Conservation (phyloP, 2,113 vertebrate genomes). For the Rattus norvegicus region DNA sequence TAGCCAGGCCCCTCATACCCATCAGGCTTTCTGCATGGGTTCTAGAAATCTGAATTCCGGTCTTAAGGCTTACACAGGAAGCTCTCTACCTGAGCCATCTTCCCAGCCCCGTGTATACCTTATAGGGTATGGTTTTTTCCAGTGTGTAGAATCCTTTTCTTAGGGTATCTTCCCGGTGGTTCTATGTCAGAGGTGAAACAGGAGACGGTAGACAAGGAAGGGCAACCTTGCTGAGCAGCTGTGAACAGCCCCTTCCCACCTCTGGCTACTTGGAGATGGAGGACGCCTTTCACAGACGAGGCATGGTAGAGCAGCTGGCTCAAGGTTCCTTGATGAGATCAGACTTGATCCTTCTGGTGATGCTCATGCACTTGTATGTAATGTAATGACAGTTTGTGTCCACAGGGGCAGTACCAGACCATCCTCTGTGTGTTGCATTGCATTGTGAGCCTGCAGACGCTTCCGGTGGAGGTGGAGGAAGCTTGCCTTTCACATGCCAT, state of each 20-base stretch:
- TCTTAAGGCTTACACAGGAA: background rate
- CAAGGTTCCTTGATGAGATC: background rate
- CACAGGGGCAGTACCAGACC: constrained; percentile 93
- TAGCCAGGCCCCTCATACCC: background rate
- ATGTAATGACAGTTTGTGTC: background rate
- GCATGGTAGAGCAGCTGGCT: background rate
- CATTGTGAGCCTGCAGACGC: constrained; percentile 88
- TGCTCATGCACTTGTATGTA: background rate
- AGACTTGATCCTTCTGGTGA: background rate
- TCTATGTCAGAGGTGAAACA: background rate
- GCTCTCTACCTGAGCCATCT: background rate
- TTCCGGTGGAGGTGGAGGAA: constrained; percentile 91
- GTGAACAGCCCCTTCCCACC: background rate
- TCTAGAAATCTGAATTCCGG: background rate
- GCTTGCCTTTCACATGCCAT: constrained; percentile 91
- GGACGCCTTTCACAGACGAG: background rate
- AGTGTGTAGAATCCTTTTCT: background rate
- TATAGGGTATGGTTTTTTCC: background rate
- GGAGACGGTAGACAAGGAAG: background rate
- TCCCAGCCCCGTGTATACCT: background rate
- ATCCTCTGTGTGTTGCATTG: constrained; percentile 95
- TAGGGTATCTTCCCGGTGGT: background rate
- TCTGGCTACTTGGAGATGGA: background rate
- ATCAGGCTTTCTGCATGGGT: background rate
- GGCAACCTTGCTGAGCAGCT: background rate